Percentiles rank a stretch among this genome's conserved stretches.
Evolutionary conservation across 35 echinoderm and acorn worm genomes (phyloP).

Genomic region (Ophioderma brevispina): DNA sequence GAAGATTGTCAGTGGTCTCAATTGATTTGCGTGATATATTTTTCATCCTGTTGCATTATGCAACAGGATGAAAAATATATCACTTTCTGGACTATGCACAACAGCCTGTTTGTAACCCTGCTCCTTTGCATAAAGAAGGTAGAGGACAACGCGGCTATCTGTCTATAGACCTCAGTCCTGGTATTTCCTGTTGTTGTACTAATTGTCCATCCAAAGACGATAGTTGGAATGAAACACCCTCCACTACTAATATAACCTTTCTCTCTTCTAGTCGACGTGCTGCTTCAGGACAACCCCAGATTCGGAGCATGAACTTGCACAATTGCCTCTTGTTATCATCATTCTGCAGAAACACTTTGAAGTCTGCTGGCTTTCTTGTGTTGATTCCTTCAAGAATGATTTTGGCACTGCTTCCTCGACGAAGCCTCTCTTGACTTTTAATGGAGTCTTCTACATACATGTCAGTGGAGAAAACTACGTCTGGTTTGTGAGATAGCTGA

Average conservation of each 20-base stretch:
- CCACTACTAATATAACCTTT: too few species aligned
- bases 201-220: too few species aligned
- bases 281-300: too few species aligned
- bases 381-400: constrained; percentile 4
- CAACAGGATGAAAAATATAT: constrained; percentile 57
- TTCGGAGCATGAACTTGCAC: not conserved
- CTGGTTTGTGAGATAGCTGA: not conserved
- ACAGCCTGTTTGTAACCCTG: not conserved
- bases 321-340: constrained; percentile 50
- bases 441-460: constrained; percentile 40
- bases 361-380: constrained; percentile 32
- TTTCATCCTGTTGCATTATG: too few species aligned
- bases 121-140: constrained; percentile 23
- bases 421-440: too few species aligned
- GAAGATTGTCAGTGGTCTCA: constrained; percentile 7
- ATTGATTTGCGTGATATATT: constrained; percentile 1
- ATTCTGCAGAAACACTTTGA: constrained; percentile 42
- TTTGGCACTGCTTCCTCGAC: constrained; percentile 23
- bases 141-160: constrained; percentile 45
- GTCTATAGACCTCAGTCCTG: not conserved
- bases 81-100: too few species aligned
- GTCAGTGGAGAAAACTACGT: constrained; percentile 39
- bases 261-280: too few species aligned
- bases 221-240: too few species aligned
- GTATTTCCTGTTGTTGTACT: too few species aligned